Evolutionary conservation across 2,113 vertebrate genomes (phyloP).

Genomic region (Pungitius pungitius): DNA sequence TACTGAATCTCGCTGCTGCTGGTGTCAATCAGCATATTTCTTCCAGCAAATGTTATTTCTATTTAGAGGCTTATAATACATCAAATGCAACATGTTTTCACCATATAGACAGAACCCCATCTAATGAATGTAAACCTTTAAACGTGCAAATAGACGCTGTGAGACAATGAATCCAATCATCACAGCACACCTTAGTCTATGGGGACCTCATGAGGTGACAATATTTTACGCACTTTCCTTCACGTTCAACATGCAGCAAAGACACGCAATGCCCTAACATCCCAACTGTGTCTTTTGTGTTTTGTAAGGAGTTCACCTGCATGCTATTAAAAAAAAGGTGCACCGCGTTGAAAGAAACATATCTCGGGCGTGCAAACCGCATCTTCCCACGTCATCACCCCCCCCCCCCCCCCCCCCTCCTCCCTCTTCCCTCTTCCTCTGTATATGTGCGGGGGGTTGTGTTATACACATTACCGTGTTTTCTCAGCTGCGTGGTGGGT

Average conservation of each 20-base stretch:
- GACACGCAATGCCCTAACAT: neutral
- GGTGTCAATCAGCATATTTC: neutral
- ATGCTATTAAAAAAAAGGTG: neutral
- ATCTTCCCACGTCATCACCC: neutral
- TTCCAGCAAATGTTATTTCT: neutral
- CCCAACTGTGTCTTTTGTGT: neutral
- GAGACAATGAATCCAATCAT: neutral
- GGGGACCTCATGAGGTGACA: conserved; percentile 66
- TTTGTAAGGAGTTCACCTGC: neutral
- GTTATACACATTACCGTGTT: conserved; percentile 19
- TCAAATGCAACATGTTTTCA: neutral
- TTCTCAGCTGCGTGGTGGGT: conserved; percentile 50
- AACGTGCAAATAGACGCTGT: neutral
- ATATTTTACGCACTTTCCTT: conserved; percentile 26
- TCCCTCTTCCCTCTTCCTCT: no score
- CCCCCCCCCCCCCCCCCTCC: no score
- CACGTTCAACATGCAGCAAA: neutral
- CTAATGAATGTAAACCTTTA: neutral
- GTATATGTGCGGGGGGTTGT: conserved; percentile 4
- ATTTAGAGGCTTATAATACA: neutral
- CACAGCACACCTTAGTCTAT: conserved; percentile 21
- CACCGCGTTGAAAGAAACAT: neutral
- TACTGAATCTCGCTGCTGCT: neutral
- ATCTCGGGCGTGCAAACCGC: neutral
- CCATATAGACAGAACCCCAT: neutral